Conservation (phyloP, 1,140 invertebrate genomes). For the Camponotus pennsylvanicus region DNA sequence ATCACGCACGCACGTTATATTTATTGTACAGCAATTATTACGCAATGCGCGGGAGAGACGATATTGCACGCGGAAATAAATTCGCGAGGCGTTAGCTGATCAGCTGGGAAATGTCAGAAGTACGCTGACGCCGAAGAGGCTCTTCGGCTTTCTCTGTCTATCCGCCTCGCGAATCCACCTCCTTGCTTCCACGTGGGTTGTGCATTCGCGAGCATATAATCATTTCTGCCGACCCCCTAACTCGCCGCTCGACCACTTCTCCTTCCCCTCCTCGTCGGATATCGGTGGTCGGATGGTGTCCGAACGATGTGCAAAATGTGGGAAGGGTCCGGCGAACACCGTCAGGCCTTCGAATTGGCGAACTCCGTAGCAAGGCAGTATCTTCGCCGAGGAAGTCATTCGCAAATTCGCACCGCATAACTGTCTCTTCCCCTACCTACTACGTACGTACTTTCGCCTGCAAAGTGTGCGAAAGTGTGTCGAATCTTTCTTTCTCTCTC, state of each 20-base stretch:
- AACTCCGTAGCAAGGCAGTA: conserved; percentile 79
- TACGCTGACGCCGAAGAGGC: background rate
- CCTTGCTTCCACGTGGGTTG: background rate
- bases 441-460: background rate
- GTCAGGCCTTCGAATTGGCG: conserved; percentile 85
- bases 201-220: background rate
- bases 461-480: background rate
- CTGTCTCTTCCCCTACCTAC: no score
- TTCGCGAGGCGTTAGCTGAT: background rate
- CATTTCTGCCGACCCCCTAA: background rate
- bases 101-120: background rate
- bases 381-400: conserved; percentile 76
- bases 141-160: background rate
- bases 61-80: background rate
- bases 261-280: background rate
- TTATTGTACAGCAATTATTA: no score
- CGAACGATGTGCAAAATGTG: conserved; percentile 54
- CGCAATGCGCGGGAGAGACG: background rate
- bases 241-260: background rate
- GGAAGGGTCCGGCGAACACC: conserved; percentile 77
- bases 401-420: conserved; percentile 76
- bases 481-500: background rate
- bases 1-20: background rate
- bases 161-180: background rate
- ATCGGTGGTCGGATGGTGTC: background rate